Evolutionary conservation across 2,888 invertebrate genomes (phyloP).

Genomic region (Drosophila limbata): DNA sequence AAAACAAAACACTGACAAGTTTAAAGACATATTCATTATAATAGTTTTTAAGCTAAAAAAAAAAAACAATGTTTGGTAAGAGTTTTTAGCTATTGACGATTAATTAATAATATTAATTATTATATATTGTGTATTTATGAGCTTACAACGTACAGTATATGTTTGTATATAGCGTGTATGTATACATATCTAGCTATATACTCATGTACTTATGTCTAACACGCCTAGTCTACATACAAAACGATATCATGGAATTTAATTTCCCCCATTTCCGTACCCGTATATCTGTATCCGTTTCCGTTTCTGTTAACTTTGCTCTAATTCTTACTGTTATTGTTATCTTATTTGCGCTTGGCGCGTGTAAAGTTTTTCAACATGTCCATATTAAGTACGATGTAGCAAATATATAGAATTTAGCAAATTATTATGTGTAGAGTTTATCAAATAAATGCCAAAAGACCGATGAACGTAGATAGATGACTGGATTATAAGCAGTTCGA

Average conservation of each 20-base stretch:
- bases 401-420: conserved; percentile 67
- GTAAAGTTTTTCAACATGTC: conserved; percentile 63
- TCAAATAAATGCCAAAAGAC: conserved; percentile 63
- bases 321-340: conserved; percentile 1
- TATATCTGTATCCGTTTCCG: conserved; percentile 21
- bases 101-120: conserved; percentile 42
- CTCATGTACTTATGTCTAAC: conserved; percentile 26
- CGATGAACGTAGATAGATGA: conserved; percentile 23
- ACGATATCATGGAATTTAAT: conserved; percentile 34
- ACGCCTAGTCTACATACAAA: conserved; percentile 40
- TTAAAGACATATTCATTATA: conserved; percentile 76
- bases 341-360: conserved; percentile 38
- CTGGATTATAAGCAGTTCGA: conserved; percentile 11
- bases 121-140: conserved; percentile 77
- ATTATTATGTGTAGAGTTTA: conserved; percentile 45
- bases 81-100: conserved; percentile 59
- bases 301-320: conserved; percentile 1
- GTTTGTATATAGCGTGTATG: conserved; percentile 52
- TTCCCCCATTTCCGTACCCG: conserved; percentile 32
- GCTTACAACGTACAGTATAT: conserved; percentile 64
- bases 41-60: conserved; percentile 53
- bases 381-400: conserved; percentile 73
- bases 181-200: conserved; percentile 65
- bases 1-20: conserved; percentile 42
- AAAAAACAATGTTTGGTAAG: conserved; percentile 23